Base-by-base conservation (phyloP, 2,797 vertebrate species). In the Naso thynnoides region DNA sequence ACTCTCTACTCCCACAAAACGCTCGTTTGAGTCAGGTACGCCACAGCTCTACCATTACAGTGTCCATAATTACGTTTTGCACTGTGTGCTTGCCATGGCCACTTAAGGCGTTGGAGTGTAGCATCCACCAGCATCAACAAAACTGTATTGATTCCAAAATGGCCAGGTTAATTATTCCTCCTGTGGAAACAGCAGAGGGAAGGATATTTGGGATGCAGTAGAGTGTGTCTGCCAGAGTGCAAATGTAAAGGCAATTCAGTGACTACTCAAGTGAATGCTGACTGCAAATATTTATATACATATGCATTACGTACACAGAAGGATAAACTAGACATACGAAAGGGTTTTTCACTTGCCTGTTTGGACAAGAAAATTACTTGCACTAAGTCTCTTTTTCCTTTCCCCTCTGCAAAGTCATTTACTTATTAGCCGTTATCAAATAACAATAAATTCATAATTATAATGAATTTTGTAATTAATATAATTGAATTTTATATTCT, bases 1-100 rank as follows among this genome's bases (percentile, higher is more conserved):
- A 1, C 93, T 98, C 93, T 95, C 95, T 86, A 96, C 97, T 90
- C 95, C 97, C 87, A 96, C 95, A 92, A 99, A 99, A 95, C 97
- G 98, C 93, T 94, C 97, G 91, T 97, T 95, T 19, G 96, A 96
- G 86, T 95, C 97, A 95, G 97, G 97, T 99, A 96, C 8, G 70
- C 29, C 57, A 77, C 55, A 44, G 57, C n/a, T 49, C 26, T 53
- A 50, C 61, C 10, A 45, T 73, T 70, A 41, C 57, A 53, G 0
- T 70, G 50, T 42, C 27, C 21, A 36, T 36, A 42, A 33, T 54
- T 74, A 48, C 41, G 19, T 76, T 82, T 70, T 60, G 24, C 62
- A 52, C 54, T 68, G 18, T 53, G 55, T 26, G 16, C 41, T 57
- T 81, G 70, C 78, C 81, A 29, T 66, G 72, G 66, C 18, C 41